Evolutionary conservation across 1,140 invertebrate genomes (phyloP), one percentile per base, ranked within the genome.

Genomic region (Samia ricini): DNA sequence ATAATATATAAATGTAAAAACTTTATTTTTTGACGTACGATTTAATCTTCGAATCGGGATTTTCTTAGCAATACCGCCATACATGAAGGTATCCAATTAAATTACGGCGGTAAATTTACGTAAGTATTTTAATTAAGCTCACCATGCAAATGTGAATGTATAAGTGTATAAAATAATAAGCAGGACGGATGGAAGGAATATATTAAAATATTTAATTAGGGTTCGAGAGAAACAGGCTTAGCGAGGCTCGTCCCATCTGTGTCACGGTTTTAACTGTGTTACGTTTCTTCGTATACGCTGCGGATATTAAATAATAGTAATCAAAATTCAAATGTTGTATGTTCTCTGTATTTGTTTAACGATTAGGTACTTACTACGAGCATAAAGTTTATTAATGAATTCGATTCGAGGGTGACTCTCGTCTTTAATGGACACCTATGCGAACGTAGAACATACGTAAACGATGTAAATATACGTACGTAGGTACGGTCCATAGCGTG

Each of bases 201-300:
- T 74, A 84, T 80, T 82, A 79, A 83, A 77, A 84, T 83, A 81
- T 72, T 76, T 83, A 84, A 84, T 85, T 78, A 78, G 66, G 65
- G 71, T 79, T 73, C 71, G 68, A 66, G 66, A 65, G 74, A 76
- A 75, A 76, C 58, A 64, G 65, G 67, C 76, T 77, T 79, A 60
- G 71, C 71, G 63, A 76, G 73, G 65, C 15, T 19, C 63, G 69
- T 72, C 63, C 73, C 73, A 79, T 82, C 75, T 77, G 68, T 71
- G 61, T 48, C 63, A 64, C 42, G 64, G 71, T 49, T 63, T 56
- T 65, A 80, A 69, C 77, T 77, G 70, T 79, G 77, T 75, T 72
- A 72, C 75, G 71, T 71, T 84, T 85, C 78, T 69, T 62, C 55
- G 74, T 78, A 84, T 60, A 63, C 63, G 71, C 61, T 54, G 54